Evolutionary conservation across 2,888 invertebrate species (phyloP).

Genomic region (Spatulosminthurus flaviceps): DNA sequence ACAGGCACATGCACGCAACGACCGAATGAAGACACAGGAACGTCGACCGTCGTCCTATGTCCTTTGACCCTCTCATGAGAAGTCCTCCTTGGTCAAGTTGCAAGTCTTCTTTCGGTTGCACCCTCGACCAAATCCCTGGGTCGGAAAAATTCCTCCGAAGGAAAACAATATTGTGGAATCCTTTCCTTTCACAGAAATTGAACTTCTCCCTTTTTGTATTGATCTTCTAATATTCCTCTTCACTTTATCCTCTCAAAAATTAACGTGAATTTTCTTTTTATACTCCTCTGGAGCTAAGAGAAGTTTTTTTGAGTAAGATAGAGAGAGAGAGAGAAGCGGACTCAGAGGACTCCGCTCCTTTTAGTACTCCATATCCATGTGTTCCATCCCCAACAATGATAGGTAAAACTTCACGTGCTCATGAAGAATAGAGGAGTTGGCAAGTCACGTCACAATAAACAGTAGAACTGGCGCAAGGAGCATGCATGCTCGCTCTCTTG

Average conservation of each 20-base stretch:
- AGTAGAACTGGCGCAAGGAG: conserved; percentile 21
- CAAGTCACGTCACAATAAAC: conserved; percentile 25
- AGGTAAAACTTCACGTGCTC: conserved; percentile 38
- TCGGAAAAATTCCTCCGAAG: no score
- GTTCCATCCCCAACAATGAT: conserved; percentile 39
- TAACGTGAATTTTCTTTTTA: neutral
- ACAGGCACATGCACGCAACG: conserved; percentile 38
- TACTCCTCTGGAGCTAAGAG: conserved; percentile 22
- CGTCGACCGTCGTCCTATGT: conserved; percentile 38
- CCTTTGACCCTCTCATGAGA: conserved; percentile 30
- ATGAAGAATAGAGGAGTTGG: conserved; percentile 36
- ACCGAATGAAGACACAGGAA: conserved; percentile 38
- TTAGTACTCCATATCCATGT: conserved; percentile 30
- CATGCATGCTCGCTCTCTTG: conserved; percentile 37
- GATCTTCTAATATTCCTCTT: neutral
- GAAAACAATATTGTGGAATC: no score
- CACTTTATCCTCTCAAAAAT: neutral
- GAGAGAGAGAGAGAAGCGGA: conserved; percentile 22
- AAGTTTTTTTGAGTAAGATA: neutral
- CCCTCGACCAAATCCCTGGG: neutral
- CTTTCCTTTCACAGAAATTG: no score
- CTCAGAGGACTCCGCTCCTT: conserved; percentile 25
- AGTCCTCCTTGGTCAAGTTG: neutral
- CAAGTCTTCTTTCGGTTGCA: neutral
- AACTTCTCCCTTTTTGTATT: neutral